Evolutionary conservation across 2,797 vertebrate genomes (phyloP).

Genomic region (Cyclura pinguis): DNA sequence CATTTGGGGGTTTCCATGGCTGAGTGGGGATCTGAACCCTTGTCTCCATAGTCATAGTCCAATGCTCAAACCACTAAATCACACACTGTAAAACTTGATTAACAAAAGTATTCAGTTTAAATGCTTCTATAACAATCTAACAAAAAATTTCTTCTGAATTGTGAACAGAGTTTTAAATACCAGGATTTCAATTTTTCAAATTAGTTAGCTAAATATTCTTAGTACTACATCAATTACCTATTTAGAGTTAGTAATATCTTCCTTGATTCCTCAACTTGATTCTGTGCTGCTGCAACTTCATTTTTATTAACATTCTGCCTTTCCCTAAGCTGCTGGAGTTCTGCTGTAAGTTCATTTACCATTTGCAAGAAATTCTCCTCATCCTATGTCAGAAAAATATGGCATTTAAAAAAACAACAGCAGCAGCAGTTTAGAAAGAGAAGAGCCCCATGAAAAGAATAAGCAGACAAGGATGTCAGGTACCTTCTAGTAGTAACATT

Average conservation of each 20-base stretch:
- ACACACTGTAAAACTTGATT: neutral
- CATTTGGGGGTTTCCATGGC: too few species aligned
- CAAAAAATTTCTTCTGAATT: neutral
- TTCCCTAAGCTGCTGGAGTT: slow-evolving; percentile 81
- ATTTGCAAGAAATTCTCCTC: slow-evolving; percentile 82
- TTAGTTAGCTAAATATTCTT: neutral
- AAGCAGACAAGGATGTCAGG: neutral
- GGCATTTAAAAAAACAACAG: neutral
- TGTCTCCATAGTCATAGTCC: too few species aligned
- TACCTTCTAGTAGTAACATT: neutral
- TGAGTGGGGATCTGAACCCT: too few species aligned
- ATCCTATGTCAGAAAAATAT: slow-evolving; percentile 78
- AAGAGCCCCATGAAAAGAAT: neutral
- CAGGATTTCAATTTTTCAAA: slow-evolving; percentile 10
- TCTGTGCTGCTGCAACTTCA: slow-evolving; percentile 78
- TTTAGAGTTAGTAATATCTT: slow-evolving; percentile 79
- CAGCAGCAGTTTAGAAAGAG: neutral
- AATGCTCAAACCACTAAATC: too few species aligned
- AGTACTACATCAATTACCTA: slow-evolving; percentile 79
- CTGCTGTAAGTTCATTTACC: slow-evolving; percentile 80
- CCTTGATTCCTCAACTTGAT: slow-evolving; percentile 83
- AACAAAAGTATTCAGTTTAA: neutral
- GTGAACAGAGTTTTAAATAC: neutral
- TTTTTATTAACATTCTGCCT: slow-evolving; percentile 78
- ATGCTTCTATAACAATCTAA: neutral